Base-by-base conservation (phyloP, 2,797 vertebrate genomes). In the Avahi laniger region DNA sequence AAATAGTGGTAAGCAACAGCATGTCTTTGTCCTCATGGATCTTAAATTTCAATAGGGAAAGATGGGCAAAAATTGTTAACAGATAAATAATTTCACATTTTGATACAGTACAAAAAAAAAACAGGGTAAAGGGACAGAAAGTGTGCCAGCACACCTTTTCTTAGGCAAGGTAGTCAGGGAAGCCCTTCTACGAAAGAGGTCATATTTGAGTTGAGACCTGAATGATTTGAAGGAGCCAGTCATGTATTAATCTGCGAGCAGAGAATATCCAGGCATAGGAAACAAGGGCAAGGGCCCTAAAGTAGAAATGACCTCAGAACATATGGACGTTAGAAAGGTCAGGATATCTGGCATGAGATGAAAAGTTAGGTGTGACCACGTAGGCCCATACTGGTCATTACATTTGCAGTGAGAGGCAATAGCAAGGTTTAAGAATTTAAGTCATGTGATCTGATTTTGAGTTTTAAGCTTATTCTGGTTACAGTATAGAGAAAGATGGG, bases 401-500 rank as follows among this genome's bases (percentile, higher is more conserved):
- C 30, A 33, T 38, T 65, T 87, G 48, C 20, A 79, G 9, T 15
- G 41, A 72, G 59, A 90, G 73, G 35, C 33, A 83, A 80, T 0
- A n/a, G 41, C 26, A 70, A n/a, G 38, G 54, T 73, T 94, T 88
- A 84, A 73, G 18, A 88, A 59, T 59, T 82, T 94, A 93, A 93
- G n/a, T 80, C 75, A 70, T 52, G 59, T 11, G 18, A 63, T 72
- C 70, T 91, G 41, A 73, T 69, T 91, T 65, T 84, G 65, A 73
- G 35, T 93, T 84, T 61, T 73, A 73, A 91, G 41, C 24, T 88
- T 84, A 76, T 46, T 84, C 46, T 82, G 22, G 20, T n/a, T 88
- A 41, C 33, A 52, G 28, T 41, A 46, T 0, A 82, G n/a, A 76
- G 52, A 80, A 90, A 70, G 52, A 69, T 48, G 35, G 52, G 46